phyloP scores from a whole-genome alignment of 2,113 vertebrate species.

The Genyomyrus donnyi region DNA sequence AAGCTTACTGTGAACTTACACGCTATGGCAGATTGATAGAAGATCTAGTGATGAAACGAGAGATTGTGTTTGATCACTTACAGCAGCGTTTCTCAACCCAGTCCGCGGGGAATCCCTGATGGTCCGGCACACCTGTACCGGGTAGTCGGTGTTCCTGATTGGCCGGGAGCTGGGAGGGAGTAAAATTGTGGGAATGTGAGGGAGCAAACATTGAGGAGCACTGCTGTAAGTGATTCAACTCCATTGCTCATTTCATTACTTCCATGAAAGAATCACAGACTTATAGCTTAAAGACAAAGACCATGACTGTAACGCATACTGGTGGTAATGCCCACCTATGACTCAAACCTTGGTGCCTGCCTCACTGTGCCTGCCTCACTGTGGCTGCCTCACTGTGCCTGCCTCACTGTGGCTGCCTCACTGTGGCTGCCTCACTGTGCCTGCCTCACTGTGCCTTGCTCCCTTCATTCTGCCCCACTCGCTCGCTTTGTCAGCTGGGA shows the following conservation, averaged over 20 bases:
- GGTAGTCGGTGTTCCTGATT: no score
- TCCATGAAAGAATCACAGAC: neutral
- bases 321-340: neutral
- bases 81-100: no score
- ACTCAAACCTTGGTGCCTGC: neutral
- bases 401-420: neutral
- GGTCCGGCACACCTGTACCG: no score
- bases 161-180: no score
- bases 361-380: neutral
- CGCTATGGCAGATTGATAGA: neutral
- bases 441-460: neutral
- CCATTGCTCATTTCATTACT: no score
- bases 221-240: no score
- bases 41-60: neutral
- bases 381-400: neutral
- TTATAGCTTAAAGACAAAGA: neutral
- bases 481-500: neutral
- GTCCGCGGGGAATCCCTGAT: no score
- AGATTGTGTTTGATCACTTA: neutral
- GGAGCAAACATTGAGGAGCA: no score
- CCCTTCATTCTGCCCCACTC: neutral
- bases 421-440: neutral
- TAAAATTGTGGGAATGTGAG: no score
- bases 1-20: no score
- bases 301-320: neutral